Evolutionary conservation across 2,113 vertebrate species (phyloP).

Genomic region (Chlamydotis undulata): DNA sequence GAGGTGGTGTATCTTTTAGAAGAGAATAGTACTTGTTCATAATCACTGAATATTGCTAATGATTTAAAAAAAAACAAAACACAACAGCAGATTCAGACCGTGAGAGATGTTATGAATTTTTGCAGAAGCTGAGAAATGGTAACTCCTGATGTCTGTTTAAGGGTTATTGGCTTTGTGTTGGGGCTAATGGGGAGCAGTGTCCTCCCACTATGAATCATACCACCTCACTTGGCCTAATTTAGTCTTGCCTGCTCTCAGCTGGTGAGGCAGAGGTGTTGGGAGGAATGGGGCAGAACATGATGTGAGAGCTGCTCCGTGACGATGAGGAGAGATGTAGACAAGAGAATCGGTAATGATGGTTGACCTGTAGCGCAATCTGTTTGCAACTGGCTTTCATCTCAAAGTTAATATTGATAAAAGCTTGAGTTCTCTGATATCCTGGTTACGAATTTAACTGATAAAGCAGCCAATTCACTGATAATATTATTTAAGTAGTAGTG

Average conservation of each 20-base stretch:
- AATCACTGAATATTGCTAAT: neutral
- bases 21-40: neutral
- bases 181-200: neutral
- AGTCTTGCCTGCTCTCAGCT: neutral
- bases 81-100: neutral
- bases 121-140: neutral
- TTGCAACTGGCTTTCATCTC: constrained; percentile 29
- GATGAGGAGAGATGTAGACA: neutral
- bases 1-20: neutral
- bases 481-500: constrained; percentile 60
- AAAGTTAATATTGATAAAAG: constrained; percentile 32
- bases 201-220: neutral
- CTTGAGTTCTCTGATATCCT: neutral
- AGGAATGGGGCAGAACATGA: neutral
- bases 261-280: neutral
- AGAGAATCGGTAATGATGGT: neutral
- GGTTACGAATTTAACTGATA: constrained; percentile 54
- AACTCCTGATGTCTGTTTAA: neutral
- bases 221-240: neutral
- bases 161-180: neutral
- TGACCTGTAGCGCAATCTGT: neutral
- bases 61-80: neutral
- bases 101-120: neutral
- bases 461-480: constrained; percentile 62
- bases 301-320: fast-evolving